Conservation (phyloP, 2,888 invertebrate genomes). For the Drosophila borborema region DNA sequence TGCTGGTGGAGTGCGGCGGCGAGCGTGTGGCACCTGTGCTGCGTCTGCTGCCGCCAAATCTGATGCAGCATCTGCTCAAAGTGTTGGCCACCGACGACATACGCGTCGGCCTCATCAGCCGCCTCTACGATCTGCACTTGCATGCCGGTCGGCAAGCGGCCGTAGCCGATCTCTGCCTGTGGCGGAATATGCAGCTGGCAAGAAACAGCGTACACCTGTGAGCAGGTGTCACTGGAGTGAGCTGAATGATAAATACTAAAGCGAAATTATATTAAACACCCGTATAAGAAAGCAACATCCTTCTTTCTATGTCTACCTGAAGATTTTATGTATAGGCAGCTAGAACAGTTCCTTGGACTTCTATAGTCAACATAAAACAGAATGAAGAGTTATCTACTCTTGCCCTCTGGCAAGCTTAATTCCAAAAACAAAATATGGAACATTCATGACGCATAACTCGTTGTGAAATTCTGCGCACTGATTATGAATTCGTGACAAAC, state of each 20-base stretch:
- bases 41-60: constrained; percentile 90
- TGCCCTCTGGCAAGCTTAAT: background rate
- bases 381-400: background rate
- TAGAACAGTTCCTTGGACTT: too few relatives aligned
- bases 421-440: constrained; percentile 2
- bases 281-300: constrained; percentile 12
- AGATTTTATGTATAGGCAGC: background rate
- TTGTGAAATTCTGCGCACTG: constrained; percentile 6
- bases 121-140: constrained; percentile 90
- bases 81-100: constrained; percentile 85
- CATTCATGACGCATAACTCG: background rate
- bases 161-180: constrained; percentile 94
- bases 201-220: constrained; percentile 83
- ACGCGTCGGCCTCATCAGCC: constrained; percentile 83
- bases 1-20: constrained; percentile 91
- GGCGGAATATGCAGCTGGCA: constrained; percentile 91
- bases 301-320: background rate
- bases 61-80: constrained; percentile 93
- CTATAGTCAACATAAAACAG: background rate
- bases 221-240: constrained; percentile 25
- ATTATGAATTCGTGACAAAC: constrained; percentile 18
- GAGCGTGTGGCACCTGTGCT: constrained; percentile 90
- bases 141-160: constrained; percentile 92
- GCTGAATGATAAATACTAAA: constrained; percentile 12
- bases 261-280: constrained; percentile 19